Evolutionary conservation across 2,888 invertebrate genomes (phyloP).

Genomic region (Encarsia formosa): DNA sequence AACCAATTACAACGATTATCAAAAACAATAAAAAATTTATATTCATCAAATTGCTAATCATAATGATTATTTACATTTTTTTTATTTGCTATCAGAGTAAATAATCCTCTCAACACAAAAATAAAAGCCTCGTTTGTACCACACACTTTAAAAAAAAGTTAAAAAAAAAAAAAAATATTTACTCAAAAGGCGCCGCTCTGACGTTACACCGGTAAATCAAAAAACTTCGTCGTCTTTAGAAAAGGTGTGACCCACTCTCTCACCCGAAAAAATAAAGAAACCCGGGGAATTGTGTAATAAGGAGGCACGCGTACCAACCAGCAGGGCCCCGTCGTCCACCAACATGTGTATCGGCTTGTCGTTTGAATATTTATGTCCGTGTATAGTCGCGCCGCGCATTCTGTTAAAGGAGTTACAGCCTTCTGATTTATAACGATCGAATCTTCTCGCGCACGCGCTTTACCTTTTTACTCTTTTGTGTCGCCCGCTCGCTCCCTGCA

Average conservation of each 20-base stretch:
- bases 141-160: too few relatives aligned
- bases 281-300: background rate
- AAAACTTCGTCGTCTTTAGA: too few relatives aligned
- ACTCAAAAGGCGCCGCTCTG: too few relatives aligned
- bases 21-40: too few relatives aligned
- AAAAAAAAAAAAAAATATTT: too few relatives aligned
- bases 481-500: background rate
- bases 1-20: too few relatives aligned
- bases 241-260: background rate
- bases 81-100: too few relatives aligned
- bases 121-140: too few relatives aligned
- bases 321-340: constrained; percentile 31
- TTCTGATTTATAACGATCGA: constrained; percentile 44
- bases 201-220: too few relatives aligned
- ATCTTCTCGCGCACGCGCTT: constrained; percentile 25
- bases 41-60: too few relatives aligned
- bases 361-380: constrained; percentile 43
- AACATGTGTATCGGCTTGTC: constrained; percentile 41
- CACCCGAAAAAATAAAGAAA: background rate
- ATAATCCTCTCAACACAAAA: too few relatives aligned
- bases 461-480: background rate
- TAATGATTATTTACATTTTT: too few relatives aligned
- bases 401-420: constrained; percentile 33
- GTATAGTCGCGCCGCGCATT: constrained; percentile 31
- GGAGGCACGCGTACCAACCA: background rate